phyloP scores from a whole-genome alignment of 2,888 invertebrate species.

The Phymatocera aterrima region DNA sequence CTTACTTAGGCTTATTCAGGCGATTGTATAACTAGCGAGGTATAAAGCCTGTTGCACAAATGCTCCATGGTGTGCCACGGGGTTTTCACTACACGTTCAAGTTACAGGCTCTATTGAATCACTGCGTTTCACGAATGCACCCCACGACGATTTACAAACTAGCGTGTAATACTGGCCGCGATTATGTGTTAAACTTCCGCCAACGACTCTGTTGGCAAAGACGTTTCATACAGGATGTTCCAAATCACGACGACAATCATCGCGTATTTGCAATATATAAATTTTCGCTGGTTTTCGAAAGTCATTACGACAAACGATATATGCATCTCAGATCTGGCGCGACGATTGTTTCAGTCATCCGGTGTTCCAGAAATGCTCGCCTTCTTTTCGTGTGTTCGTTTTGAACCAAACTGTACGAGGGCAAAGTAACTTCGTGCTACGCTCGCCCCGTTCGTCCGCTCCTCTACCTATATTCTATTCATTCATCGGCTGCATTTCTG shows the following conservation, averaged over 20 bases:
- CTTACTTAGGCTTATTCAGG: slow-evolving; percentile 59
- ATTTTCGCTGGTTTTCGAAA: neutral
- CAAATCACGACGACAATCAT: neutral
- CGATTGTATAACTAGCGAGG: slow-evolving; percentile 66
- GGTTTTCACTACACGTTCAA: slow-evolving; percentile 28
- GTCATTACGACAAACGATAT: neutral
- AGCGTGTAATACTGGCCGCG: slow-evolving; percentile 53
- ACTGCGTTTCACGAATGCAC: slow-evolving; percentile 27
- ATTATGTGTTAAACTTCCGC: too few species aligned
- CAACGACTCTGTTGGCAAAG: slow-evolving; percentile 22
- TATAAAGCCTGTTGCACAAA: slow-evolving; percentile 70
- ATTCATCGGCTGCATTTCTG: slow-evolving; percentile 43
- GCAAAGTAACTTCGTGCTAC: slow-evolving; percentile 21
- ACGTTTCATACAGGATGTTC: slow-evolving; percentile 1
- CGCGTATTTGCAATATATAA: neutral
- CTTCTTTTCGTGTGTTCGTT: neutral
- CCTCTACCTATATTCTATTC: slow-evolving; percentile 37
- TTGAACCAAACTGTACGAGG: slow-evolving; percentile 1
- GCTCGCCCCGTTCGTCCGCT: slow-evolving; percentile 31
- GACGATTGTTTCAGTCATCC: neutral
- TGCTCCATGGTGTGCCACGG: slow-evolving; percentile 56
- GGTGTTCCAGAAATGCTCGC: neutral
- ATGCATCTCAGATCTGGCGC: neutral
- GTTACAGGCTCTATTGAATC: slow-evolving; percentile 31
- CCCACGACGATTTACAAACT: slow-evolving; percentile 57